Evolutionary conservation across 2,113 vertebrate genomes (phyloP), one percentile per base, ranked within the genome.

Genomic region (Podarcis muralis): DNA sequence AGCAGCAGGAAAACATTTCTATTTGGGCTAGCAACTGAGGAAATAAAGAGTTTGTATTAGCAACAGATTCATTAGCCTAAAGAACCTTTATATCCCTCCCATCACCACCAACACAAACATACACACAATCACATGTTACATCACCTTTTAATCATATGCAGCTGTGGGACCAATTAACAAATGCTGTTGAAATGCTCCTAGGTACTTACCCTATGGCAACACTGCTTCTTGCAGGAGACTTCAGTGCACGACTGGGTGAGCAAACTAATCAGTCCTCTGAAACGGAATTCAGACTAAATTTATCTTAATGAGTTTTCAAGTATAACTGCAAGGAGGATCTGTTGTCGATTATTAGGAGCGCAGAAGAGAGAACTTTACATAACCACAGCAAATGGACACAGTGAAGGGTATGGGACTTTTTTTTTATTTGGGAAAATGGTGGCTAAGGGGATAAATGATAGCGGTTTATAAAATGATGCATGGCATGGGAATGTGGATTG

Each of bases 131-230:
- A 2, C 30, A 69, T 57, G 12, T 81, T 81, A n/a, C 32, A 72
- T 7, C 66, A 81, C 32, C 25, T 72, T 87, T 74, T 71, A 40
- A 87, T 72, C 16, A n/a, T 40, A 81, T 81, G 68, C 48, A 87
- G 86, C 68, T 87, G 15, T 37, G 86, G 66, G 78, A 81, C 86
- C 86, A 87, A 81, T 87, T 87, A 81, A 80, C 77, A 87, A 71
- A 74, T 72, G 37, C 43, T 22, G 59, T 22, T 59, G 32, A 81
- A 81, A 81, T 81, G 77, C 18, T 81, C 25, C 53, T 40, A 81
- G 86, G 78, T 22, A 30, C 4, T 20, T 57, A 30, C 78, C 66
- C 48, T 27, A 40, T 59, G 78, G 79, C 68, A 87, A 87, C 78
- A 30, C 48, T 30, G 59, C n/a, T 72, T 18, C 35, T 57, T 87